Percentiles rank a stretch among this genome's conserved stretches.
phyloP scores from a whole-genome alignment of 2,113 vertebrate genomes.

The Coryphaenoides rupestris region DNA sequence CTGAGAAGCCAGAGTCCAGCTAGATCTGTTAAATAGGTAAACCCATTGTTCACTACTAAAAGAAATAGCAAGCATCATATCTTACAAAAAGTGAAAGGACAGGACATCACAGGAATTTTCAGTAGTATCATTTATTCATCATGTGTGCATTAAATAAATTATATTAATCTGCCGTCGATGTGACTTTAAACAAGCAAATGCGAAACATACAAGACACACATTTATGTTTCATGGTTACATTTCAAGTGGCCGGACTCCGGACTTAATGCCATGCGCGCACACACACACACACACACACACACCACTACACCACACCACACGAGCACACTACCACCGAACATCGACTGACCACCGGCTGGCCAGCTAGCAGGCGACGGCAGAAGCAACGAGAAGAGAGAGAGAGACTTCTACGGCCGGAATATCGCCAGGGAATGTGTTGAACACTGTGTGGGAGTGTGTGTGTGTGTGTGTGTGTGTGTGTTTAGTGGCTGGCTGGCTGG shows the following conservation, averaged over 20 bases:
- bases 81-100: too few relatives aligned
- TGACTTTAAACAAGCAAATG: slow-evolving; percentile 34
- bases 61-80: too few relatives aligned
- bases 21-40: too few relatives aligned
- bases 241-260: slow-evolving; percentile 23
- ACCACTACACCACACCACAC: too few relatives aligned
- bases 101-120: slow-evolving; percentile 14
- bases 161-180: slow-evolving; percentile 45
- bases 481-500: too few relatives aligned
- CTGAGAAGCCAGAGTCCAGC: too few relatives aligned
- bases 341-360: neutral
- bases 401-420: slow-evolving; percentile 29
- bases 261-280: slow-evolving; percentile 54
- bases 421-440: slow-evolving; percentile 31
- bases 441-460: too few relatives aligned
- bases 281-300: too few relatives aligned
- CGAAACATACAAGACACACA: neutral
- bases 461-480: too few relatives aligned
- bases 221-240: slow-evolving; percentile 19
- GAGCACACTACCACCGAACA: neutral
- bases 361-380: slow-evolving; percentile 46
- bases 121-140: slow-evolving; percentile 55
- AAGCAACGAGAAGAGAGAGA: slow-evolving; percentile 38
- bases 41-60: too few relatives aligned
- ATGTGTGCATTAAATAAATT: slow-evolving; percentile 53